Conservation (phyloP, 2,113 vertebrate genomes). For the Larimichthys crocea region DNA sequence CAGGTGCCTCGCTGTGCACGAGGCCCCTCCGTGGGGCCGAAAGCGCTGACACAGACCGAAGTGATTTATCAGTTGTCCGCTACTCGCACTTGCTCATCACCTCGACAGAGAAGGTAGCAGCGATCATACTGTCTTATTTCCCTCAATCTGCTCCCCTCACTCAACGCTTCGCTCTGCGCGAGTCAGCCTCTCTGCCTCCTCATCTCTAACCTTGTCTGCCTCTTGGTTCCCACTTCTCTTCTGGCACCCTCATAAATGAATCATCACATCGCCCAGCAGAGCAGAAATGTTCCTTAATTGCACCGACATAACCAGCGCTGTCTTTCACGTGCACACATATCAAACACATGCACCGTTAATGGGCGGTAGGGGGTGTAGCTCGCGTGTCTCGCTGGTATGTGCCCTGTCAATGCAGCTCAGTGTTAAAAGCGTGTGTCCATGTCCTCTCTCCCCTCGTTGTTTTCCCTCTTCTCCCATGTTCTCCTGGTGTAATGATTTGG, state of each 20-base stretch:
- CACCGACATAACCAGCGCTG: constrained; percentile 64
- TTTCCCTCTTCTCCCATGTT: constrained; percentile 64
- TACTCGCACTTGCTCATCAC: constrained; percentile 58
- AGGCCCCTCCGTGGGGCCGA: constrained; percentile 37
- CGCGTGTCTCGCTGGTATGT: constrained; percentile 66
- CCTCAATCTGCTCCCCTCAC: constrained; percentile 52
- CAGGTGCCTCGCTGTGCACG: constrained; percentile 54
- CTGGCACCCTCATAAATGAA: constrained; percentile 79
- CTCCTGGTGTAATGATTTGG: constrained; percentile 76
- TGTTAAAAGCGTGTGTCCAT: constrained; percentile 61
- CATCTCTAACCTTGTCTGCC: constrained; percentile 62
- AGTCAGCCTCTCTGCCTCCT: constrained; percentile 50
- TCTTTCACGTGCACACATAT: constrained; percentile 66
- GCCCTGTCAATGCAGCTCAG: constrained; percentile 73
- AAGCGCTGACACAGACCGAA: constrained; percentile 68
- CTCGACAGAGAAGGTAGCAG: constrained; percentile 46
- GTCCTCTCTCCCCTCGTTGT: constrained; percentile 58
- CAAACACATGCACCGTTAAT: constrained; percentile 55
- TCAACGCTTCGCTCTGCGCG: constrained; percentile 15
- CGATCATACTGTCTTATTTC: constrained; percentile 53
- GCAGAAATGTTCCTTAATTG: constrained; percentile 82
- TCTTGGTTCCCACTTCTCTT: constrained; percentile 45
- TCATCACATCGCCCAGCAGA: constrained; percentile 77
- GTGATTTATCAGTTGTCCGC: constrained; percentile 54
- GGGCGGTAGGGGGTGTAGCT: constrained; percentile 25